Evolutionary conservation across 2,888 invertebrate species (phyloP).

Genomic region (Onchidella celtica): DNA sequence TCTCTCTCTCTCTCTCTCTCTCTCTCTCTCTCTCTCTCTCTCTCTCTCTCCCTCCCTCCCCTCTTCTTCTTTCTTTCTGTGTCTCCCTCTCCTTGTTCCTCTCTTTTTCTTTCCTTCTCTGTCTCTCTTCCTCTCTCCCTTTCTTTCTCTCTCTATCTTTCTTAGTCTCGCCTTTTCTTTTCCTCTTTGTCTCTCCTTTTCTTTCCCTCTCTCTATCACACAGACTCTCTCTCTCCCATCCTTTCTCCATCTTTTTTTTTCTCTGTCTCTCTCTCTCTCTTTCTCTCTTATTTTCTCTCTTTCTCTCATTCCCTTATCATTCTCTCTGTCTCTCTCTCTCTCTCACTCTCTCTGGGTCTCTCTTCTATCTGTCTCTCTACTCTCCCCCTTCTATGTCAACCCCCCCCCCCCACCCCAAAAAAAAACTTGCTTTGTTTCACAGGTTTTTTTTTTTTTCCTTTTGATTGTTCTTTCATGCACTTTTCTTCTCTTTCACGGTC

Average conservation of each 20-base stretch:
- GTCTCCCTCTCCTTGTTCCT: slow-evolving; percentile 1
- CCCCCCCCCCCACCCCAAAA: too few relatives aligned
- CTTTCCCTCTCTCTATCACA: not conserved
- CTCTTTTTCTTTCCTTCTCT: slow-evolving; percentile 1
- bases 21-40: not conserved
- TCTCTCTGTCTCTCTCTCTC: slow-evolving; percentile 13
- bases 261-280: slow-evolving; percentile 1
- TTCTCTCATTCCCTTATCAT: not conserved
- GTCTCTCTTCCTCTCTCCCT: not conserved
- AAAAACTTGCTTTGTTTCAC: too few relatives aligned
- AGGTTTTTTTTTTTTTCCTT: too few relatives aligned
- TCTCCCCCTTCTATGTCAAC: too few relatives aligned
- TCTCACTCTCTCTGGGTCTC: not conserved
- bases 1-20: slow-evolving; percentile 6
- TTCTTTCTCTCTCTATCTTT: not conserved
- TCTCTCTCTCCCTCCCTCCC: not conserved
- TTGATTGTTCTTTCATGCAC: too few relatives aligned
- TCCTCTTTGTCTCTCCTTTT: not conserved
- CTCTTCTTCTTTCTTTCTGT: slow-evolving; percentile 3
- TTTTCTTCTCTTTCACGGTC: too few relatives aligned
- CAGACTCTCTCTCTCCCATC: not conserved
- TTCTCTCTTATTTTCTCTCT: not conserved
- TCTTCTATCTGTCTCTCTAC: not conserved
- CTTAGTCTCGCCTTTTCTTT: not conserved
- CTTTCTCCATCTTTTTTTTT: not conserved